A percentile compares a stretch with the other conserved stretches of the same genome.
Evolutionary conservation across 2,888 invertebrate species (phyloP).

Genomic region (Lasioglossum malachurum): DNA sequence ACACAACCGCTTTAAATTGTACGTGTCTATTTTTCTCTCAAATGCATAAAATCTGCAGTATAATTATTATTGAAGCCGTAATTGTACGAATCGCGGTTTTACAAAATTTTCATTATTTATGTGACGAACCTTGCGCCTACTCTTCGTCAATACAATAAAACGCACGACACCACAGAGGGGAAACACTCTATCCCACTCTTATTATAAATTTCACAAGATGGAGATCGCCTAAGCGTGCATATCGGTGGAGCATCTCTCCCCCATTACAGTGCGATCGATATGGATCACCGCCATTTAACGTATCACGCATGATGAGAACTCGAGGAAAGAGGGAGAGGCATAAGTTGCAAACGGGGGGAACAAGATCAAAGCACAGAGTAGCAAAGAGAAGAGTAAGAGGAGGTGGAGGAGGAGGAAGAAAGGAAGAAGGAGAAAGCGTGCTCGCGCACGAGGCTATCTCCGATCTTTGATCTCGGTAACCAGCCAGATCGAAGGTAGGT

Average conservation of each 20-base stretch:
- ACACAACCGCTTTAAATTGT: no score
- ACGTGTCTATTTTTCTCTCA: no score
- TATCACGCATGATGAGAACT: slow-evolving; percentile 13
- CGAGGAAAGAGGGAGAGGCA: not conserved
- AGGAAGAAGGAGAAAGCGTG: slow-evolving; percentile 46
- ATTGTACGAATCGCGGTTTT: no score
- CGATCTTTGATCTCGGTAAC: slow-evolving; percentile 73
- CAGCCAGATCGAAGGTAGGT: slow-evolving; percentile 58
- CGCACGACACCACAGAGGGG: no score
- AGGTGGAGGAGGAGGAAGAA: not conserved
- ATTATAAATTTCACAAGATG: not conserved
- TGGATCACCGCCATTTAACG: not conserved
- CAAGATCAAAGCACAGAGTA: not conserved
- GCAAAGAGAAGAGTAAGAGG: slow-evolving; percentile 5
- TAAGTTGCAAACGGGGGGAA: not conserved
- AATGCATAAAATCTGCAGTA: no score
- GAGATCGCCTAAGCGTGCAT: not conserved
- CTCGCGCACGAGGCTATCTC: slow-evolving; percentile 73
- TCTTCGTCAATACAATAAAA: no score
- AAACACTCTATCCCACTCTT: not conserved
- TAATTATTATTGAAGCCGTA: no score
- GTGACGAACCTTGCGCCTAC: no score
- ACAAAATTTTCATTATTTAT: no score
- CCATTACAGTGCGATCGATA: not conserved
- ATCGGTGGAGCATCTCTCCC: not conserved